phyloP scores from a whole-genome alignment of 2,888 invertebrate genomes.

The Leptinotarsa haldemani region DNA sequence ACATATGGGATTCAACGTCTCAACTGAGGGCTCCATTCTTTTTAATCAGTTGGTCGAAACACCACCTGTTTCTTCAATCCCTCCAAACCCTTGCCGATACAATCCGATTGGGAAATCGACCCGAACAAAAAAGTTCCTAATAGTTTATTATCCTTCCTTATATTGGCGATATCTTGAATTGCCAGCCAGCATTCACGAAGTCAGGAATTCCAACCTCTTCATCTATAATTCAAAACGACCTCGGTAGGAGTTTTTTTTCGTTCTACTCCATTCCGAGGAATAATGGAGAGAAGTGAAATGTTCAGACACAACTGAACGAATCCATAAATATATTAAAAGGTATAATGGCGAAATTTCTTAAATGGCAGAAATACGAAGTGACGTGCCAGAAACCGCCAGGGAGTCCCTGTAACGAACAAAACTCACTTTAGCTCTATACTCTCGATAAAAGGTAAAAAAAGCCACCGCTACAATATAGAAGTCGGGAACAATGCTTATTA shows the following conservation, averaged over 20 bases:
- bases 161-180: slow-evolving; percentile 9
- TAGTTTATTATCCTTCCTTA: neutral
- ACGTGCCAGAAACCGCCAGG: slow-evolving; percentile 45
- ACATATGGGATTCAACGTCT: too few species aligned
- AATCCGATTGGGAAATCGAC: too few species aligned
- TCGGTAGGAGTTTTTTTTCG: slow-evolving; percentile 1
- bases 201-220: neutral
- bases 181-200: neutral
- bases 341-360: slow-evolving; percentile 10
- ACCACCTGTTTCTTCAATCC: too few species aligned
- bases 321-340: slow-evolving; percentile 20
- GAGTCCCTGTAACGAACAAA: slow-evolving; percentile 28
- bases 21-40: too few species aligned
- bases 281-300: slow-evolving; percentile 1
- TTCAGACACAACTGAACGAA: neutral
- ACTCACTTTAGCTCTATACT: slow-evolving; percentile 17
- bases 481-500: slow-evolving; percentile 33
- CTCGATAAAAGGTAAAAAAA: slow-evolving; percentile 12
- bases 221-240: slow-evolving; percentile 20
- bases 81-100: too few species aligned
- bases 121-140: neutral
- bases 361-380: slow-evolving; percentile 47
- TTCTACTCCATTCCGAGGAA: slow-evolving; percentile 4
- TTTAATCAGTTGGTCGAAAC: too few species aligned
- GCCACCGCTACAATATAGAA: slow-evolving; percentile 20